A percentile compares a stretch with the other conserved stretches of the same genome.
Evolutionary conservation across 2,888 invertebrate species (phyloP).

Genomic region (Scaeva pyrastri): DNA sequence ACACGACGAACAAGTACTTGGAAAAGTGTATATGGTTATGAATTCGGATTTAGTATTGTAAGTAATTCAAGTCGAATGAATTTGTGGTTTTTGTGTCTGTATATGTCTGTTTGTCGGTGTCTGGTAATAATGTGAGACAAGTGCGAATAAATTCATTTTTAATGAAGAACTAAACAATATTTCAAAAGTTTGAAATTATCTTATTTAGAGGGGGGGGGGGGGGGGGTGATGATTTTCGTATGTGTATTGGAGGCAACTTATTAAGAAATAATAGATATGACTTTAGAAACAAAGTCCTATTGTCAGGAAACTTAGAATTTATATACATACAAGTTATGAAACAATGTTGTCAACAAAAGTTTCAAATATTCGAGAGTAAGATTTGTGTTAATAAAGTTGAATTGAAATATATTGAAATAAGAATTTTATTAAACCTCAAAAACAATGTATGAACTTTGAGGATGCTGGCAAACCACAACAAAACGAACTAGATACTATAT

Average conservation of each 20-base stretch:
- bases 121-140: conserved; percentile 32
- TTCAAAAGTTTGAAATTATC: conserved; percentile 13
- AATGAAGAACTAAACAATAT: conserved; percentile 36
- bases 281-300: conserved; percentile 1
- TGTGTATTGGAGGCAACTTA: conserved; percentile 1
- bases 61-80: conserved; percentile 8
- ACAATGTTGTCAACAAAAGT: background rate
- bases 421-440: background rate
- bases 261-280: conserved; percentile 6
- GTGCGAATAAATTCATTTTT: conserved; percentile 31
- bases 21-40: background rate
- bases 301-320: conserved; percentile 4
- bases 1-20: background rate
- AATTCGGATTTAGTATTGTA: background rate
- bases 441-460: too few species aligned
- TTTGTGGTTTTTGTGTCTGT: background rate
- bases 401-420: background rate
- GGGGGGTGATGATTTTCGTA: background rate
- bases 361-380: background rate
- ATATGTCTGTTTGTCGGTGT: too few species aligned
- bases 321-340: background rate
- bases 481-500: too few species aligned
- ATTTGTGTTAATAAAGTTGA: background rate
- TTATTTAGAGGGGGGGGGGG: background rate
- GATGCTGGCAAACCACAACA: too few species aligned